Evolutionary conservation across 2,888 invertebrate species (phyloP).

Genomic region (Margaritifera margaritifera): DNA sequence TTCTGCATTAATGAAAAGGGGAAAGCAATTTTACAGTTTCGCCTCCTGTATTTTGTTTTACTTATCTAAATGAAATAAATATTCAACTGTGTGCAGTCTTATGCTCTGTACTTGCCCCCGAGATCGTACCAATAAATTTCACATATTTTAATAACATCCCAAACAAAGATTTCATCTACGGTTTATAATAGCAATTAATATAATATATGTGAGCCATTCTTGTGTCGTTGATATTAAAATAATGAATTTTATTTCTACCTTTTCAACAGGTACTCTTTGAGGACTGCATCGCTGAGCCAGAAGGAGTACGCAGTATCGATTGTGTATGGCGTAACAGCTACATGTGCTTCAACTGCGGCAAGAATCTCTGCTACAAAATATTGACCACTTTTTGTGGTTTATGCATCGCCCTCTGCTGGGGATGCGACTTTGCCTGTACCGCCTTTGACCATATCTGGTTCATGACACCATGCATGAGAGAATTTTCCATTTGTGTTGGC

Average conservation of each 20-base stretch:
- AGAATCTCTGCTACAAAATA: slow-evolving; percentile 81
- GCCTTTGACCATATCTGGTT: slow-evolving; percentile 80
- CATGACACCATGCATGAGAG: slow-evolving; percentile 79
- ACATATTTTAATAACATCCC: too few species aligned
- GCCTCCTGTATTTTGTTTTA: too few species aligned
- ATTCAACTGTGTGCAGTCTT: background rate
- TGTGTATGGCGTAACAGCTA: slow-evolving; percentile 82
- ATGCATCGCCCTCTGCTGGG: slow-evolving; percentile 78
- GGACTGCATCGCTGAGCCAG: slow-evolving; percentile 49
- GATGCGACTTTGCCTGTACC: slow-evolving; percentile 73
- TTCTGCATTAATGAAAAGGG: too few species aligned
- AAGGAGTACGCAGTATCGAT: slow-evolving; percentile 74
- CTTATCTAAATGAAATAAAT: background rate
- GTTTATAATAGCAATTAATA: too few species aligned
- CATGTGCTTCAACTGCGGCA: slow-evolving; percentile 78
- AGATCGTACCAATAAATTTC: too few species aligned
- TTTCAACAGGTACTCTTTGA: slow-evolving; percentile 15
- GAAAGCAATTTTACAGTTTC: too few species aligned
- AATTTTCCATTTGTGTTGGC: slow-evolving; percentile 77
- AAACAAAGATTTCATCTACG: too few species aligned
- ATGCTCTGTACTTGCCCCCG: background rate
- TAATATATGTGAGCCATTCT: too few species aligned
- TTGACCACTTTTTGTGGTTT: slow-evolving; percentile 81
- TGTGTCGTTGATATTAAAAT: too few species aligned
- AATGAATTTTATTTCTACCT: background rate